phyloP scores from a whole-genome alignment of 2,797 vertebrate species.

The Hybognathus amarus region DNA sequence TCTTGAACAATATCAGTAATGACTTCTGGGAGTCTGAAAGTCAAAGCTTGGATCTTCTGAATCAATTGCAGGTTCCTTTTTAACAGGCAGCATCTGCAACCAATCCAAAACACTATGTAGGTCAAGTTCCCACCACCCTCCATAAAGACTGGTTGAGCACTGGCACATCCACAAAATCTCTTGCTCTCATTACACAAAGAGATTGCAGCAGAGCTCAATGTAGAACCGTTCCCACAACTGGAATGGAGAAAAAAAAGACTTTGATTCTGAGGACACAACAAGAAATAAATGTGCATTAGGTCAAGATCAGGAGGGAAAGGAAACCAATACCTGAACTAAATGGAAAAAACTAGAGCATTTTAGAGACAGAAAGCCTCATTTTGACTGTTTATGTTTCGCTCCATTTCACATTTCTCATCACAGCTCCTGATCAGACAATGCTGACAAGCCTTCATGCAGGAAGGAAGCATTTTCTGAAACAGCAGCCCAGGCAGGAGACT shows the following conservation, averaged over 20 bases:
- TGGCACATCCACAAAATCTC: conserved; percentile 43
- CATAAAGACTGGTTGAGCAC: conserved; percentile 46
- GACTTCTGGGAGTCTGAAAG: neutral
- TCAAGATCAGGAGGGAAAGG: conserved; percentile 1
- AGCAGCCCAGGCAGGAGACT: conserved; percentile 18
- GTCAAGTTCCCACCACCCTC: conserved; percentile 60
- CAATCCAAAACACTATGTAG: conserved; percentile 60
- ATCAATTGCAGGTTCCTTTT: conserved; percentile 43
- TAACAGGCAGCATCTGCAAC: conserved; percentile 59
- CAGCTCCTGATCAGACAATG: conserved; percentile 10
- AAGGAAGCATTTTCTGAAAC: conserved; percentile 42
- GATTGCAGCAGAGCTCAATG: conserved; percentile 36
- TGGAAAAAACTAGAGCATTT: neutral
- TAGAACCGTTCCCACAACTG: conserved; percentile 26
- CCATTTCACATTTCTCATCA: conserved; percentile 32
- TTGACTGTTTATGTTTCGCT: conserved; percentile 39
- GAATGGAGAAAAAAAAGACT: conserved; percentile 15
- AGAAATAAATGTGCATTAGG: conserved; percentile 27
- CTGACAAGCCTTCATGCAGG: conserved; percentile 18
- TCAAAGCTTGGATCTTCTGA: conserved; percentile 27
- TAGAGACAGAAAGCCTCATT: conserved; percentile 8
- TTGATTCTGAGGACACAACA: conserved; percentile 10
- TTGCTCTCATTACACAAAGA: conserved; percentile 41
- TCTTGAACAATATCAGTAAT: conserved; percentile 2
- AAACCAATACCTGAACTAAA: neutral